Evolutionary conservation across 1,140 invertebrate genomes (phyloP), one percentile per base, ranked within the genome.

Genomic region (Drosophila rhopaloa): DNA sequence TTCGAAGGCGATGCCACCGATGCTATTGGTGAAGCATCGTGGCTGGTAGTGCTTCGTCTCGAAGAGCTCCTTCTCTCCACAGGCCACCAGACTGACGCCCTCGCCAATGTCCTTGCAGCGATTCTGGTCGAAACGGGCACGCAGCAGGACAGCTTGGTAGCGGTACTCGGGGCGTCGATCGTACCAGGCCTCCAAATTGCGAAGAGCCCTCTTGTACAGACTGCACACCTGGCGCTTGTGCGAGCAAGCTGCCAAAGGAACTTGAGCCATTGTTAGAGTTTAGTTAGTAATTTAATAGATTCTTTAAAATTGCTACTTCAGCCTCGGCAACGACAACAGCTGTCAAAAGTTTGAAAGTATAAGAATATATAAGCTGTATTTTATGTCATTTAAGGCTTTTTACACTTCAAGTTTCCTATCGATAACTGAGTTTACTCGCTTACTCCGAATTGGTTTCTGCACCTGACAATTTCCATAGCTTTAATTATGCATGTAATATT

Each of bases 111-210:
- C 98, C 62, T 93, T 94, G 41, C 96, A 94, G 70, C 94, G 94
- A 91, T 98, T 96, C 74, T 97, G 93, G 76, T 99, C 98, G 93
- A 99, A 99, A 57, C 96, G 94, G 4, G 95, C 94, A 56, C 98
- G 94, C 81, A 98, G 78, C 2, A 98, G 66, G 0, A 96, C 94
- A 51, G 96, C 96, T 44, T 97, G 93, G 91, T 96, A 98, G 44
- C 97, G 95, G 90, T 94, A 96, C 4, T 94, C 92, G 73, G 94
- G 91, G 84, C 95, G 93, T 61, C 93, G 72, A 77, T 93, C 84
- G 63, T 94, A 93, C 93, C 93, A 96, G 60, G 93, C 82, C 91
- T 96, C 94, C 9, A 95, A 57, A 80, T 94, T 94, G 55, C 95
- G 93, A 11, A 95, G 76, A 48, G 94, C 93, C 59, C 93, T 92